Percentiles rank a stretch among this genome's conserved stretches.
Conservation (phyloP, 2,113 vertebrate species). For the Lates calcarifer region DNA sequence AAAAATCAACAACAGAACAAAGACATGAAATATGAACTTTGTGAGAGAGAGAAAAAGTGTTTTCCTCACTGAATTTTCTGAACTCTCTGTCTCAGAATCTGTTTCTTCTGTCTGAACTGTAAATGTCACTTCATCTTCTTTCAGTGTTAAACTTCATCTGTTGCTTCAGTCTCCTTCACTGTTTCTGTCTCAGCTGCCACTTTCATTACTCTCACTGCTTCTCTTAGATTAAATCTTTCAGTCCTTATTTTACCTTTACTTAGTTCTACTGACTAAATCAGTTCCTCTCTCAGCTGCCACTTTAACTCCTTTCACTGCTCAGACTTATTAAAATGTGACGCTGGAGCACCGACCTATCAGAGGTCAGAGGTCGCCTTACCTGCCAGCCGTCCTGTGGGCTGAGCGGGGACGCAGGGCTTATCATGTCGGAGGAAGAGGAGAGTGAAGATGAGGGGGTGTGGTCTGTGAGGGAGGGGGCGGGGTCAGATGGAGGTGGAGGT, state of each 20-base stretch:
- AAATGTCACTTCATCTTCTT: background rate
- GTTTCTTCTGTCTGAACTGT: no score
- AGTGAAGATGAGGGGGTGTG: background rate
- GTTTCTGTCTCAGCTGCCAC: background rate
- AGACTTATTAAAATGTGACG: background rate
- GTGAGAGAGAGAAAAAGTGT: no score
- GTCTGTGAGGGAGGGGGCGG: background rate
- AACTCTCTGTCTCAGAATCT: no score
- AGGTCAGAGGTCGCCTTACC: constrained; percentile 61
- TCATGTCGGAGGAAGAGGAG: constrained; percentile 19
- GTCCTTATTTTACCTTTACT: no score
- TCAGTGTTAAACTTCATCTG: no score
- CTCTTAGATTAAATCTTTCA: background rate
- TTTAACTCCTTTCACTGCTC: no score
- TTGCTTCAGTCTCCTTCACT: background rate
- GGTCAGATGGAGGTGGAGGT: background rate
- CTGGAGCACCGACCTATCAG: background rate
- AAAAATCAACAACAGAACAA: no score
- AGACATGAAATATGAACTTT: no score
- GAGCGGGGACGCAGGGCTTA: constrained; percentile 49
- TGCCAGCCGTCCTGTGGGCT: constrained; percentile 82
- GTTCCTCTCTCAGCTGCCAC: background rate
- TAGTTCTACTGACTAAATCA: no score
- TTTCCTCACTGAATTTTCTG: no score
- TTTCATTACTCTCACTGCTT: background rate